phyloP scores from a whole-genome alignment of 2,113 vertebrate genomes.

The Ovis aries region ARS-UI_Ramb_v3.0 NC_056060.1:100232501-100233000 shows the following conservation, averaged over 20 bases:
- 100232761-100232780: not conserved
- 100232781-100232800: not conserved
- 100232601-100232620: not conserved
- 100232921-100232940: not conserved
- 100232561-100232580: not conserved
- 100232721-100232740: not conserved
- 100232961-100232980: not conserved
- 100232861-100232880: no score
- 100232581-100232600: not conserved
- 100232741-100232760: not conserved
- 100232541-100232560: rapidly evolving
- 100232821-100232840: not conserved
- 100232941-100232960: rapidly evolving
- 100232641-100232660: not conserved
- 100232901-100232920: rapidly evolving
- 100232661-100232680: not conserved
- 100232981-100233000: not conserved
- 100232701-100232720: not conserved
- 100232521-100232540: not conserved
- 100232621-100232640: rapidly evolving
- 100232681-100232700: not conserved
- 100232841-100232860: not conserved
- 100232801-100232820: not conserved
- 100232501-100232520: not conserved
- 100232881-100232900: not conserved